phyloP scores from a whole-genome alignment of 2,797 vertebrate genomes.

The Channallabes apus region DNA sequence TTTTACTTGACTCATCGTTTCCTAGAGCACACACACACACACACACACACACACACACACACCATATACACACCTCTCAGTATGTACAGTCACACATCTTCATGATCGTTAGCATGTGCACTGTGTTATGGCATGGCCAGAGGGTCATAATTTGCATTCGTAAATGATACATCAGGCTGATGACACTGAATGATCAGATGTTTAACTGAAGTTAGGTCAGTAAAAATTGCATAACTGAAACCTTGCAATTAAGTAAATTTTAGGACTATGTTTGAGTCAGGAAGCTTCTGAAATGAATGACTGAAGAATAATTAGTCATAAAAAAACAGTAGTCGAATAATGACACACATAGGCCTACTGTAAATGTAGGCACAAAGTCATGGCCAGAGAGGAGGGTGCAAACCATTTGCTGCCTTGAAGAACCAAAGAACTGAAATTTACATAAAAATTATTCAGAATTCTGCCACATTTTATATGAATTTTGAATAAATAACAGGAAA shows the following conservation, averaged over 20 bases:
- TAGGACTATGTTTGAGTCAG: not conserved
- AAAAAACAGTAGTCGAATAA: not conserved
- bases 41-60: no score
- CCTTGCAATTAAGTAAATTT: not conserved
- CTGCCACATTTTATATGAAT: not conserved
- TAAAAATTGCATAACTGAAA: conserved; percentile 19
- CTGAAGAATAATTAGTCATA: not conserved
- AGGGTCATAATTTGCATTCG: conserved; percentile 6
- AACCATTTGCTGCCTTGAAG: not conserved
- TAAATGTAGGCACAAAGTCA: not conserved
- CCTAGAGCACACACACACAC: not conserved
- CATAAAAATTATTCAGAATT: not conserved
- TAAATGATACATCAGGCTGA: not conserved
- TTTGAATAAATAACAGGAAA: not conserved
- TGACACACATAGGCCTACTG: not conserved
- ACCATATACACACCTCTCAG: not conserved
- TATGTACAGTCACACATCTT: not conserved
- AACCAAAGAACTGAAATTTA: not conserved
- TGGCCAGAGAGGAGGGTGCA: not conserved
- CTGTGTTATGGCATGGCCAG: not conserved
- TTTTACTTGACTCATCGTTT: not conserved
- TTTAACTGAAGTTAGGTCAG: not conserved
- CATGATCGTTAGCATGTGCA: not conserved
- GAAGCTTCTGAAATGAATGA: not conserved
- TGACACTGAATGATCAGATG: conserved; percentile 6